Base-by-base conservation (phyloP, 2,888 invertebrate species). In the Coleophora flavipennella region DNA sequence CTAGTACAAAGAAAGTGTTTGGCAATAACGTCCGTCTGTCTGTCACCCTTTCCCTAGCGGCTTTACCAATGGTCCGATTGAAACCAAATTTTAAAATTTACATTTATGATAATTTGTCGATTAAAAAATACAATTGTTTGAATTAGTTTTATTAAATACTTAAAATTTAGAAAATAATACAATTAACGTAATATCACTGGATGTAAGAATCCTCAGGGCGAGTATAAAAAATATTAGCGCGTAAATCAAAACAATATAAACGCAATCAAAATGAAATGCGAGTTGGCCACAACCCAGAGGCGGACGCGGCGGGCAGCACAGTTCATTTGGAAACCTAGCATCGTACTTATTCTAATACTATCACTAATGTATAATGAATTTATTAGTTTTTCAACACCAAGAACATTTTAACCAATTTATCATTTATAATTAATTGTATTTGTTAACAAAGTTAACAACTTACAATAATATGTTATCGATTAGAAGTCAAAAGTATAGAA, bases 141-240 rank as follows among this genome's bases (percentile, higher is more conserved):
- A 20, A 20, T 20, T 3, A 20, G 20, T 39, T 40, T 44, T 45
- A 42, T 49, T 36, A 43, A 44, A 49, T 53, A 68, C 64, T 60
- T 61, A 57, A 57, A 67, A 63, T 65, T 73, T 66, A 50, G 42
- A 59, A 60, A 36, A 57, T 61, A 57, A 69, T 70, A 38, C 55
- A 53, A 49, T n/a, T n/a, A n/a, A 49, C 59, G 49, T 58, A 62
- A 57, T 69, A 71, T 76, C 69, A 71, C 66, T 54, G 70, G 65
- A 62, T 71, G 57, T 50, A 51, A 56, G 51, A 67, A 67, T 72
- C 62, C 60, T 63, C 66, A 62, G 61, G 62, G 63, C 54, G 57
- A 62, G 54, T 59, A 53, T 57, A 53, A 54, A 53, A 53, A 51
- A 46, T 40, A 43, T 33, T 39, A 34, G 36, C 29, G 41, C 35